Percentiles rank a stretch among this genome's conserved stretches.
Conservation (phyloP, 2,888 invertebrate genomes). For the Latrodectus hesperus region DNA sequence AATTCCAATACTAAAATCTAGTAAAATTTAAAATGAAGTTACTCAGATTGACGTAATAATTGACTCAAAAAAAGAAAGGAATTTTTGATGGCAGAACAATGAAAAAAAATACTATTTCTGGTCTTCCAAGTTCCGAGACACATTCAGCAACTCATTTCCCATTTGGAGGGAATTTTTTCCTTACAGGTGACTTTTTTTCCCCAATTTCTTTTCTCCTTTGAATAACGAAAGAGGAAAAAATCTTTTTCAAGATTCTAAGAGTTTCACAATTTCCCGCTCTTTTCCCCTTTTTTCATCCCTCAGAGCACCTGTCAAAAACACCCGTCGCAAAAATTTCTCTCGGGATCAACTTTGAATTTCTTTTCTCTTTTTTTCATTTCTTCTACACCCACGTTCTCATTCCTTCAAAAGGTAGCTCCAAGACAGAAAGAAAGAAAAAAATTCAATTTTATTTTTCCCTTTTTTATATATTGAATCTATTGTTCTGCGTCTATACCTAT, state of each 20-base stretch:
- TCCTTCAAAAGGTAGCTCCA: background rate
- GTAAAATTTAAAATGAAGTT: conserved; percentile 36
- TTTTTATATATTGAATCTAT: conserved; percentile 39
- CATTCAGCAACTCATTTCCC: conserved; percentile 55
- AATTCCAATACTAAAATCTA: conserved; percentile 1
- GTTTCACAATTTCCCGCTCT: conserved; percentile 51
- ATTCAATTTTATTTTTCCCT: conserved; percentile 17
- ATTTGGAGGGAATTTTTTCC: conserved; percentile 41
- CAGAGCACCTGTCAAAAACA: conserved; percentile 63
- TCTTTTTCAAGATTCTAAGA: conserved; percentile 46
- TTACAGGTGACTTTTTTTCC: conserved; percentile 33
- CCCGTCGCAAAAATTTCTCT: conserved; percentile 59
- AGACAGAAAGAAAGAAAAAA: conserved; percentile 2
- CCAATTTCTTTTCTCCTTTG: conserved; percentile 1
- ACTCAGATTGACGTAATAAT: conserved; percentile 46
- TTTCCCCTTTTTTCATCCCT: conserved; percentile 51
- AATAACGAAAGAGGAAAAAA: conserved; percentile 24
- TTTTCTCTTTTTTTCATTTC: conserved; percentile 24
- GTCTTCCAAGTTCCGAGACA: conserved; percentile 46
- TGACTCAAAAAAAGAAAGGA: conserved; percentile 38
- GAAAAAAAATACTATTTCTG: conserved; percentile 11
- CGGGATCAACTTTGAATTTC: conserved; percentile 51
- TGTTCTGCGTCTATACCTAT: conserved; percentile 26
- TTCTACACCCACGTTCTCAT: background rate
- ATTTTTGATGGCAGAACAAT: background rate